Evolutionary conservation across 92 coral and sea anemone genomes (phyloP), one percentile per base, ranked within the genome.

Genomic region (Epizoanthus stellaris): DNA sequence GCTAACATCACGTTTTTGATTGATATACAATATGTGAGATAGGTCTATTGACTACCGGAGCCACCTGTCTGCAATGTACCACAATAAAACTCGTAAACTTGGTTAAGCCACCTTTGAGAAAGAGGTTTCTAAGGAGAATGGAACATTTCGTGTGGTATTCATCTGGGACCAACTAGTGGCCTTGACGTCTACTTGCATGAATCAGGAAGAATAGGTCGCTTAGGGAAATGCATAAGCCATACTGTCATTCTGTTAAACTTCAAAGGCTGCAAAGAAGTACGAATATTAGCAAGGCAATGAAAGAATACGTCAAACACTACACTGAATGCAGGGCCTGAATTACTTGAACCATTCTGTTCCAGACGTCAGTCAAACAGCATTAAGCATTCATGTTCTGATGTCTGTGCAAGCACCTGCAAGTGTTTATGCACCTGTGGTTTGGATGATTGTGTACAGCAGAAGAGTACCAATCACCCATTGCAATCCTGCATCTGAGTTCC

Each of bases 1-100:
- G 25, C 25, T n/a, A n/a, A n/a, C n/a, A n/a, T n/a, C n/a, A 23
- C 0, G 25, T 0, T 23, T 23, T 23, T 23, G 25, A 23, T 23
- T 23, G 25, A 23, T 0, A 23, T 23, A 23, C 25, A 0, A 23
- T 23, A 23, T 0, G 25, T 23, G 25, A 23, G n/a, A 30, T 30
- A 30, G 34, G 34, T 30, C 85, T 30, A n/a, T n/a, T n/a, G 89
- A 89, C 80, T 87, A 89, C n/a, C 43, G 81, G 0, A 80, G 86
- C 21, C 65, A 75, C 2, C 17, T 89, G 11, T 89, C 85, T 73
- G 85, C 89, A 0, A 85, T 85, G 92, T 89, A 89, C 34, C 89
- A 89, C 45, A 88, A 60, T 45, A 88, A 88, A 60, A 88, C 91
- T 3, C 88, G 82, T 59, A n/a, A 58, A 0, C 58, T n/a, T n/a